Evolutionary conservation across 2,797 vertebrate genomes (phyloP).

Genomic region (Sphenopsis melanotis): DNA sequence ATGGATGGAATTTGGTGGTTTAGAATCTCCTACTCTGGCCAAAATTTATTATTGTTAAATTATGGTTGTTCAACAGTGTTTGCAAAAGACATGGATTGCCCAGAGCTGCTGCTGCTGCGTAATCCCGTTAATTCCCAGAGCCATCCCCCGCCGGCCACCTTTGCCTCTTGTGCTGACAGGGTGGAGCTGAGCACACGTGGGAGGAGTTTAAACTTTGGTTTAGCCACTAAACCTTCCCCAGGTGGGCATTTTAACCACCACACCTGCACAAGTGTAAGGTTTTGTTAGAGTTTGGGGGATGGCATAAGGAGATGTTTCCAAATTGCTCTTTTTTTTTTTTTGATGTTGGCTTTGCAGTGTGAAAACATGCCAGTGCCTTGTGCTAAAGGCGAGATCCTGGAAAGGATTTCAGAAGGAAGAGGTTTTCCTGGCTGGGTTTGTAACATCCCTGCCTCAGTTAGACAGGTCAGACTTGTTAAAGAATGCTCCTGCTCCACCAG

Average conservation of each 20-base stretch:
- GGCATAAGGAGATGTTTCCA: neutral
- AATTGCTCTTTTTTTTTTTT: neutral
- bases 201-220: neutral
- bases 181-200: accelerated
- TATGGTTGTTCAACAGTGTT: neutral
- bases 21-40: neutral
- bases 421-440: neutral
- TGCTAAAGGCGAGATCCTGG: neutral
- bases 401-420: neutral
- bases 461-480: accelerated
- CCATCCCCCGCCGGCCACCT: neutral
- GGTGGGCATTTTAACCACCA: neutral
- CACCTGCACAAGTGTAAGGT: neutral
- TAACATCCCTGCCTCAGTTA: neutral
- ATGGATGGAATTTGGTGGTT: neutral
- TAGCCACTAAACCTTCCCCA: neutral
- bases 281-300: neutral
- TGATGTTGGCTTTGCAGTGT: neutral
- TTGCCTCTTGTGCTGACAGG: neutral
- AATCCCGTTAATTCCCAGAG: neutral
- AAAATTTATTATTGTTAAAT: neutral
- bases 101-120: neutral
- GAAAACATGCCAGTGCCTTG: neutral
- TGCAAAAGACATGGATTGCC: neutral
- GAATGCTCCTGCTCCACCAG: neutral